Percentiles rank a stretch among this genome's conserved stretches.
phyloP scores from a whole-genome alignment of 2,888 invertebrate genomes.

The Panzeria rudis region DNA sequence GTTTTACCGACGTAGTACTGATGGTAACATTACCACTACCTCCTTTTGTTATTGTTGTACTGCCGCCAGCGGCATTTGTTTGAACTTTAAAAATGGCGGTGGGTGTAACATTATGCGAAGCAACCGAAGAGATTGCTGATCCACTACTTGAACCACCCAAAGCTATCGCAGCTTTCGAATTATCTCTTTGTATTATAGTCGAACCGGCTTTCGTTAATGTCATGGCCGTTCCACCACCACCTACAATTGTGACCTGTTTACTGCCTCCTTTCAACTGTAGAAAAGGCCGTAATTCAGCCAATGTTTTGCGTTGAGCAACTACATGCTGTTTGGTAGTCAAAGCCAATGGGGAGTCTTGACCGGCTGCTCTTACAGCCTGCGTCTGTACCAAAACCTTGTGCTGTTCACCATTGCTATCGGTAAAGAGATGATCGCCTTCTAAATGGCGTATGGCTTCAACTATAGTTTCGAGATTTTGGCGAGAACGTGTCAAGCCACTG shows the following conservation, averaged over 20 bases:
- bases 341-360: constrained; percentile 82
- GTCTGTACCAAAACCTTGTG: constrained; percentile 79
- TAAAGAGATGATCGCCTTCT: constrained; percentile 97
- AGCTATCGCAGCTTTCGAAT: constrained; percentile 42
- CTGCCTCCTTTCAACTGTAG: constrained; percentile 86
- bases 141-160: constrained; percentile 60
- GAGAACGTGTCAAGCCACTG: constrained; percentile 87
- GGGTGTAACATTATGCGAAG: constrained; percentile 77
- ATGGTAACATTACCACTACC: constrained; percentile 78
- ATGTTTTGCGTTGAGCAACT: constrained; percentile 83
- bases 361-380: constrained; percentile 73
- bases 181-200: constrained; percentile 59
- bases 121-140: constrained; percentile 75
- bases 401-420: constrained; percentile 86
- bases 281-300: constrained; percentile 87
- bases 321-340: constrained; percentile 78
- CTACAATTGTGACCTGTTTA: constrained; percentile 78
- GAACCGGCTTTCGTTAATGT: constrained; percentile 74
- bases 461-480: constrained; percentile 98
- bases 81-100: constrained; percentile 82
- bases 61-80: constrained; percentile 74
- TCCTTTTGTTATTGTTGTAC: constrained; percentile 65
- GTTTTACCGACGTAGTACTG: constrained; percentile 84
- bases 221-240: constrained; percentile 75
- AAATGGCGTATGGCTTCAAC: constrained; percentile 99